Percentiles rank a stretch among this genome's conserved stretches.
These are phyloP conservation scores for Pagetopsis macropterus DNA, from an alignment of 2,797 vertebrate genomes.

Conservation along the genomic window DNA sequence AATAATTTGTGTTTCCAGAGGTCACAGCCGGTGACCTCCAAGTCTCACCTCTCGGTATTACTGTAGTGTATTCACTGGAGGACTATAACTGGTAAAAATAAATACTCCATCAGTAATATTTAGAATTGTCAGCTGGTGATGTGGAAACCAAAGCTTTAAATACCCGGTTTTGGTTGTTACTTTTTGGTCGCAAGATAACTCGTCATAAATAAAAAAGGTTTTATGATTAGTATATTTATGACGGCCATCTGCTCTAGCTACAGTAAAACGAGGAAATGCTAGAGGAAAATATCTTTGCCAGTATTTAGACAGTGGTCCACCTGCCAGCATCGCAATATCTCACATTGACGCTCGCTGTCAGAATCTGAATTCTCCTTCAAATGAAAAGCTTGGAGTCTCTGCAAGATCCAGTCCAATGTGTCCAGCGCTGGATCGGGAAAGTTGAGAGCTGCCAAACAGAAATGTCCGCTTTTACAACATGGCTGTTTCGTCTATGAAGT, in stretches of 20 bases:
- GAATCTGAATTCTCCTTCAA: conserved; percentile 44
- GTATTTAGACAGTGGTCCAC: conserved; percentile 41
- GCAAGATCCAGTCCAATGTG: conserved; percentile 54
- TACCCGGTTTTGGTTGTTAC: conserved; percentile 22
- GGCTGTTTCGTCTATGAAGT: conserved; percentile 52
- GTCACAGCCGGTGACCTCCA: conserved; percentile 48
- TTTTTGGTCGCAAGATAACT: conserved; percentile 25
- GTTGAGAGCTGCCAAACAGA: conserved; percentile 52
- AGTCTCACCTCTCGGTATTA: conserved; percentile 8
- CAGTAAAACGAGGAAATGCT: conserved; percentile 24
- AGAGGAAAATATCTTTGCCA: conserved; percentile 18
- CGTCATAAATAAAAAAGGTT: neutral
- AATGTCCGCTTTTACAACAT: conserved; percentile 72
- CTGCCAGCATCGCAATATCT: conserved; percentile 39
- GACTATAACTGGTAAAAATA: neutral
- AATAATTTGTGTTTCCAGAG: conserved; percentile 43
- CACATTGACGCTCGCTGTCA: conserved; percentile 26
- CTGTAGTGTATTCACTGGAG: conserved; percentile 3
- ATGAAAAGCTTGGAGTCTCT: conserved; percentile 35
- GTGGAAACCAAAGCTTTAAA: conserved; percentile 22
- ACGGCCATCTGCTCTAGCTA: conserved; percentile 27
- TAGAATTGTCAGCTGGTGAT: conserved; percentile 17
- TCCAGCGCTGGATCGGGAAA: conserved; percentile 65
- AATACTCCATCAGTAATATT: conserved; percentile 24
- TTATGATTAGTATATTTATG: conserved; percentile 5